Conservation (phyloP, 2,888 invertebrate genomes). For the Gastracanthus pulcherrimus region DNA sequence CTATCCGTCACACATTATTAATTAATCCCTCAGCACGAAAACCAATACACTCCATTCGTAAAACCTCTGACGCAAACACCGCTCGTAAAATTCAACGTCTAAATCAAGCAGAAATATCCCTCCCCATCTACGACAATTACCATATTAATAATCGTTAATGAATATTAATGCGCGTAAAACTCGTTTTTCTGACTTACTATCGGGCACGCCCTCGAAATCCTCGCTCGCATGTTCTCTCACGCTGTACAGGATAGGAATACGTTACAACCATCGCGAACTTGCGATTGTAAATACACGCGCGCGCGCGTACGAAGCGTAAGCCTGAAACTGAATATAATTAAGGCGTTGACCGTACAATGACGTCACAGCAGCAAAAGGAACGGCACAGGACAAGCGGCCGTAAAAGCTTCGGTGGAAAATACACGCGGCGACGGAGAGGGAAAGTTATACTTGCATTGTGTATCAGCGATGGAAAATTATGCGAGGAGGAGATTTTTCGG, state of each 20-base stretch:
- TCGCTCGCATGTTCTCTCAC: background rate
- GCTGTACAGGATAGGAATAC: too few species aligned
- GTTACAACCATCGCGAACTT: too few species aligned
- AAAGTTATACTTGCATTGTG: background rate
- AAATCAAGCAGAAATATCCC: conserved; percentile 73
- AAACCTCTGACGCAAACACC: background rate
- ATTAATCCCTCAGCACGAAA: background rate
- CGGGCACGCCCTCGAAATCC: background rate
- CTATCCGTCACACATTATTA: background rate
- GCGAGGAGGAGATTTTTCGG: background rate
- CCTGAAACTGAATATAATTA: background rate
- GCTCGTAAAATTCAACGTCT: conserved; percentile 65
- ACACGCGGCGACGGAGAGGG: background rate
- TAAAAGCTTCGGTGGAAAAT: background rate
- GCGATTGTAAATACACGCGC: too few species aligned
- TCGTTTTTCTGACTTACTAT: conserved; percentile 45
- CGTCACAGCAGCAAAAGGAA: too few species aligned
- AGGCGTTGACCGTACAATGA: background rate
- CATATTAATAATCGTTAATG: conserved; percentile 21
- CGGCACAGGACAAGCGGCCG: background rate
- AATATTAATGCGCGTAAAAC: conserved; percentile 44
- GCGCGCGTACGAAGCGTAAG: background rate
- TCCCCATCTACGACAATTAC: background rate
- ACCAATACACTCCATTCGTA: background rate
- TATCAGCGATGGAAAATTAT: background rate